Evolutionary conservation across 2,797 vertebrate genomes (phyloP).

Genomic region (Myotis daubentonii): DNA sequence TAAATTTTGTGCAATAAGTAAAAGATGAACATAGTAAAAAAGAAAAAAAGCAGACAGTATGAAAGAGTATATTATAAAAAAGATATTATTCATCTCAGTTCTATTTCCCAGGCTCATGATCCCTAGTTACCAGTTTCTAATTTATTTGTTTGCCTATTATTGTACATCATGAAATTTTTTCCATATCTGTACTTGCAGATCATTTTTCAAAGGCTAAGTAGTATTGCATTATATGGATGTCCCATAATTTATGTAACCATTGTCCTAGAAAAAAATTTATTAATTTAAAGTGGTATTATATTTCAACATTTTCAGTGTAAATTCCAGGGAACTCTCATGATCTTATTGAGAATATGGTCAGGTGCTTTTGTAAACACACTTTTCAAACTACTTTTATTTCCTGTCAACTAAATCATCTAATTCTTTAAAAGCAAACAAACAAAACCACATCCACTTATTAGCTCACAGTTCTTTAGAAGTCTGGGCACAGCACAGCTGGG

Average conservation of each 20-base stretch:
- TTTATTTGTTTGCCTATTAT: not conserved
- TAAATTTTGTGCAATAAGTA: not conserved
- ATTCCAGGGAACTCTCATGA: not conserved
- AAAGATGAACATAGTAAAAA: not conserved
- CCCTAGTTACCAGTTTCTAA: not conserved
- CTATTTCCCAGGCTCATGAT: not conserved
- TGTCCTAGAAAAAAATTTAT: not conserved
- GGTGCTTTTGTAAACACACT: not conserved
- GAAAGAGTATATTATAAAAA: not conserved
- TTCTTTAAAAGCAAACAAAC: not conserved
- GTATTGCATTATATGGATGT: not conserved
- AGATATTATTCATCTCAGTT: not conserved
- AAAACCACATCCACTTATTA: no score
- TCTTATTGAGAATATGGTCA: not conserved
- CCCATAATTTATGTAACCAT: not conserved
- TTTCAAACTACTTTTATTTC: not conserved
- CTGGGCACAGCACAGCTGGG: no score
- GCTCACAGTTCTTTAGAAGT: no score
- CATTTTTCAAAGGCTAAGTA: constrained; percentile 1
- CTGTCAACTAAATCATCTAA: not conserved
- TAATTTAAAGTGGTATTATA: not conserved
- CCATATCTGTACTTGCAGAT: not conserved
- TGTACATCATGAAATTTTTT: not conserved
- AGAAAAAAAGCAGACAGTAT: not conserved
- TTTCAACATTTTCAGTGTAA: not conserved